Percentiles rank a stretch among this genome's conserved stretches.
phyloP scores from a whole-genome alignment of 2,888 invertebrate genomes.

The Coecobrya sp. region DNA sequence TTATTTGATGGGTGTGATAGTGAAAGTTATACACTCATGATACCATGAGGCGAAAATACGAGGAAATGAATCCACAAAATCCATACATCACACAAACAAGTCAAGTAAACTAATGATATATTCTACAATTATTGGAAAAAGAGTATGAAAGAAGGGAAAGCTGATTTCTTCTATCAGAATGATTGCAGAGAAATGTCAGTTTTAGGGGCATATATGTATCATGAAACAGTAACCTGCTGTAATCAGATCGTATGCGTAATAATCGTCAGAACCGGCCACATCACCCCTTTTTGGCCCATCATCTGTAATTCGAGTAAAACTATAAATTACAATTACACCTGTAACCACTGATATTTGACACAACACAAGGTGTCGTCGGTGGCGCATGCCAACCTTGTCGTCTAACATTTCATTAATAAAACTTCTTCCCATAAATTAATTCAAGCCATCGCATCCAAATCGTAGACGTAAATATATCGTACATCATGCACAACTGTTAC shows the following conservation, averaged over 20 bases:
- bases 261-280: slow-evolving; percentile 76
- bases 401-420: not conserved
- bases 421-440: not conserved
- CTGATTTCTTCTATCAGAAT: too few relatives aligned
- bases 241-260: slow-evolving; percentile 84
- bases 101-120: too few relatives aligned
- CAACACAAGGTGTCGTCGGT: not conserved
- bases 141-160: too few relatives aligned
- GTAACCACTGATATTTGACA: not conserved
- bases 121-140: too few relatives aligned
- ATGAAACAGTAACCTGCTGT: slow-evolving; percentile 78
- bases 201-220: slow-evolving; percentile 19
- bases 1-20: too few relatives aligned
- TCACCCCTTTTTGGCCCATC: slow-evolving; percentile 82
- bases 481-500: not conserved
- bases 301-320: slow-evolving; percentile 68
- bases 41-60: too few relatives aligned
- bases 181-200: too few relatives aligned
- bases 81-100: too few relatives aligned
- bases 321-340: slow-evolving; percentile 40
- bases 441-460: too few relatives aligned
- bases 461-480: too few relatives aligned
- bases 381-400: not conserved
- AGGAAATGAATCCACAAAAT: too few relatives aligned
- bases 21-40: too few relatives aligned